Evolutionary conservation across 1,140 invertebrate species (phyloP).

Genomic region (Dendroctonus ponderosae): DNA sequence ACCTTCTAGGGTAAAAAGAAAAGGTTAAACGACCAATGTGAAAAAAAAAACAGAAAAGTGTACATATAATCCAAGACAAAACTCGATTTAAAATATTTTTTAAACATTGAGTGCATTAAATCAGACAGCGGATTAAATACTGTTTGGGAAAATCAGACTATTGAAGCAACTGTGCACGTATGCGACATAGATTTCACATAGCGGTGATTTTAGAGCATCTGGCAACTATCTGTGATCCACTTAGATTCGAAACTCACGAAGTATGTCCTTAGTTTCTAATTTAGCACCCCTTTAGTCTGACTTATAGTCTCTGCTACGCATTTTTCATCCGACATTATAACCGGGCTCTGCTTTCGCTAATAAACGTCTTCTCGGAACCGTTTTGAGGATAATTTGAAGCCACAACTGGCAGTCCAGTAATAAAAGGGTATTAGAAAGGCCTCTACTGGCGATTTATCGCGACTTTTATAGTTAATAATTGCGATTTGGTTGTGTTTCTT

Average conservation of each 20-base stretch:
- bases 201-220: background rate
- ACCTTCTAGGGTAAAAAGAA: too few relatives aligned
- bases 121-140: too few relatives aligned
- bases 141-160: too few relatives aligned
- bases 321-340: conserved; percentile 29
- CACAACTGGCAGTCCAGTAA: conserved; percentile 31
- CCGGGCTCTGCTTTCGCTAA: conserved; percentile 21
- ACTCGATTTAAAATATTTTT: too few relatives aligned
- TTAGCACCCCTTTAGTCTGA: conserved; percentile 20
- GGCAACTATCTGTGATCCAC: conserved; percentile 18
- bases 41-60: too few relatives aligned
- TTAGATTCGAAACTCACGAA: conserved; percentile 15
- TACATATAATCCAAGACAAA: too few relatives aligned
- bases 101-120: too few relatives aligned
- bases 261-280: conserved; percentile 19
- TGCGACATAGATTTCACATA: too few relatives aligned
- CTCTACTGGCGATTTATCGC: conserved; percentile 20
- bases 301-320: conserved; percentile 17
- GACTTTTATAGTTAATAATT: conserved; percentile 32
- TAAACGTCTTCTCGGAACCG: conserved; percentile 28
- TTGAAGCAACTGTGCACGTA: too few relatives aligned
- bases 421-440: conserved; percentile 25
- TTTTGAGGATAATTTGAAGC: conserved; percentile 29
- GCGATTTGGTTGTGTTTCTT: conserved; percentile 13
- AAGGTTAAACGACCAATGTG: too few relatives aligned